Conservation (phyloP, 2,113 vertebrate genomes). For the Hippocampus comes region DNA sequence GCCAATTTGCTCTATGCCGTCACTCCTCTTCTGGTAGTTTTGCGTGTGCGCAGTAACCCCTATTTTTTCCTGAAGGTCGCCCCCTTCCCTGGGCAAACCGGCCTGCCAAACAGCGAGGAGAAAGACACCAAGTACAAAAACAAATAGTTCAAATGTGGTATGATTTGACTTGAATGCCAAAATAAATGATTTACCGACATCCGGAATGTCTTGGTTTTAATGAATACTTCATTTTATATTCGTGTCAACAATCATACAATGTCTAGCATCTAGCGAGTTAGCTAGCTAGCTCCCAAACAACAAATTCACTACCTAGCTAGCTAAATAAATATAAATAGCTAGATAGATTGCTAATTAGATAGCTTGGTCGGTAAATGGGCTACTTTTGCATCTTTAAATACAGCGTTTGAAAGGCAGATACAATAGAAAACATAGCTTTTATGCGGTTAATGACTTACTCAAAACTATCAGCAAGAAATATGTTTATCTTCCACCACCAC, state of each 20-base stretch:
- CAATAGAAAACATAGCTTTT: too few relatives aligned
- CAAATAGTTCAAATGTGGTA: slow-evolving; percentile 25
- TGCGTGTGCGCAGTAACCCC: slow-evolving; percentile 71
- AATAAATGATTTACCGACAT: background rate
- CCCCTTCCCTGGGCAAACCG: slow-evolving; percentile 56
- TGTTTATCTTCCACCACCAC: too few relatives aligned
- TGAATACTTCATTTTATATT: background rate
- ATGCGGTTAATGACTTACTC: too few relatives aligned
- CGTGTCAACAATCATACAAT: background rate
- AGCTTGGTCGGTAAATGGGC: too few relatives aligned
- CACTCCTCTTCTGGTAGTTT: slow-evolving; percentile 75
- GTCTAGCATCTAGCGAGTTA: background rate
- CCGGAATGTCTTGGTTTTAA: background rate
- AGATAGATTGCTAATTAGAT: too few relatives aligned
- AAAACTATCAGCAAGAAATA: too few relatives aligned
- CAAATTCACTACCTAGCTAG: too few relatives aligned
- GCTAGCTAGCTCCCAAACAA: background rate
- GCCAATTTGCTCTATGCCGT: slow-evolving; percentile 73
- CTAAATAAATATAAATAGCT: too few relatives aligned
- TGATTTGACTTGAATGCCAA: slow-evolving; percentile 23
- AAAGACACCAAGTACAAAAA: slow-evolving; percentile 72
- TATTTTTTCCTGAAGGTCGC: slow-evolving; percentile 73
- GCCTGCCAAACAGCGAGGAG: slow-evolving; percentile 61
- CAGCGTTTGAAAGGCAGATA: too few relatives aligned
- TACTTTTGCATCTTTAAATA: too few relatives aligned